Evolutionary conservation across 2,113 vertebrate genomes (phyloP).

Genomic region (Pleuronectes platessa): DNA sequence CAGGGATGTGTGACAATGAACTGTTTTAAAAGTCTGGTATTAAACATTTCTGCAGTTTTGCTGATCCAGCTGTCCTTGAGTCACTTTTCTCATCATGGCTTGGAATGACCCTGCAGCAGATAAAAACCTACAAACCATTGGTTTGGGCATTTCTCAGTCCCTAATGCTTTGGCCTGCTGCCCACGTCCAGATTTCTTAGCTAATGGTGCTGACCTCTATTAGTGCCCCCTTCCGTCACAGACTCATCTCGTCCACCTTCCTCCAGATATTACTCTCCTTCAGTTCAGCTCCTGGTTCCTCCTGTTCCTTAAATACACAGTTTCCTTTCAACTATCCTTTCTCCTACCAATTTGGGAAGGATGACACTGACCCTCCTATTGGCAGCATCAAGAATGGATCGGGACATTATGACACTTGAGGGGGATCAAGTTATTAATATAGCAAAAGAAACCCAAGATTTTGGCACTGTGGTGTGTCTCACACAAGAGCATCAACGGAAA

Average conservation of each 20-base stretch:
- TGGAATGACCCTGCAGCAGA: conserved; percentile 32
- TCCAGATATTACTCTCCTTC: background rate
- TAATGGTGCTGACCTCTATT: conserved; percentile 82
- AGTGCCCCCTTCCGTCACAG: conserved; percentile 64
- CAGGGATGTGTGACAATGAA: conserved; percentile 48
- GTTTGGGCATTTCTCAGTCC: conserved; percentile 44
- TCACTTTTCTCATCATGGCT: conserved; percentile 48
- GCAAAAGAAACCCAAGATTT: background rate
- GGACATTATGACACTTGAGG: background rate
- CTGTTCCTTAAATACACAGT: conserved; percentile 4
- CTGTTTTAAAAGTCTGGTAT: conserved; percentile 35
- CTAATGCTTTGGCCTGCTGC: conserved; percentile 59
- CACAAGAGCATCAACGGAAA: background rate
- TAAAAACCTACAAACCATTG: conserved; percentile 17
- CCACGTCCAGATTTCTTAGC: conserved; percentile 62
- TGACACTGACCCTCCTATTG: background rate
- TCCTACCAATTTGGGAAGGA: background rate
- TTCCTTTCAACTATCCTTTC: conserved; percentile 29
- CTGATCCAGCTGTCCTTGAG: conserved; percentile 72
- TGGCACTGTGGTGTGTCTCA: background rate
- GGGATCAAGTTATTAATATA: background rate
- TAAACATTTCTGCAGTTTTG: conserved; percentile 50
- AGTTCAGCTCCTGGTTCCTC: background rate
- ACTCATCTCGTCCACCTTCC: conserved; percentile 38
- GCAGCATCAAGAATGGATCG: background rate